Conservation (phyloP, 1,140 invertebrate genomes). For the Drosophila nannoptera region DNA sequence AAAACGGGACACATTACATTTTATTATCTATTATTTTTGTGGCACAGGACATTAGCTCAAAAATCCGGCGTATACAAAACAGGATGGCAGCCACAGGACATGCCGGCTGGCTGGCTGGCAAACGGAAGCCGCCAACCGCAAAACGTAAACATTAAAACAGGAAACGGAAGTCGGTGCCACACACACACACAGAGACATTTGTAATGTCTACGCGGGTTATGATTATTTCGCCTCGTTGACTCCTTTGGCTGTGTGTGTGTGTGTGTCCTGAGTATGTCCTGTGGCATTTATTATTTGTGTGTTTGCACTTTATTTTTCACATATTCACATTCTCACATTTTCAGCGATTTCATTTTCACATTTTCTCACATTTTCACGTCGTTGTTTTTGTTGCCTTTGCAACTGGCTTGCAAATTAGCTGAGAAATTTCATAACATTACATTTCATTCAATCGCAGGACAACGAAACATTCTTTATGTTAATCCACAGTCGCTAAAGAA, state of each 20-base stretch:
- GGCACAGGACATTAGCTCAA: constrained; percentile 72
- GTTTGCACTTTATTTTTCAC: constrained; percentile 20
- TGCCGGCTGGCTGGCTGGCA: constrained; percentile 21
- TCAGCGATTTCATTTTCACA: constrained; percentile 29
- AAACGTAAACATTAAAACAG: constrained; percentile 76
- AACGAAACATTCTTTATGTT: constrained; percentile 55
- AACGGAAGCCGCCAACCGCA: constrained; percentile 52
- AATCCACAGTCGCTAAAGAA: constrained; percentile 71
- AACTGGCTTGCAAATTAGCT: constrained; percentile 46
- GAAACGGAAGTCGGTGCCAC: constrained; percentile 66
- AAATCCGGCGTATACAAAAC: constrained; percentile 43
- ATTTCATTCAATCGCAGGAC: constrained; percentile 3
- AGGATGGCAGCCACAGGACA: constrained; percentile 8
- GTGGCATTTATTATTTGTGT: constrained; percentile 41
- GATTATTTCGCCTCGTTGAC: constrained; percentile 60
- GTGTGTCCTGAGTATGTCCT: constrained; percentile 11
- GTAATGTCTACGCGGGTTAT: constrained; percentile 57
- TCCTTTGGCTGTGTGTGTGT: constrained; percentile 4
- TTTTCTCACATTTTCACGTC: constrained; percentile 43
- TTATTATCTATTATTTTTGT: constrained; percentile 76
- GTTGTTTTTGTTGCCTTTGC: constrained; percentile 1
- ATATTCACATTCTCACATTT: constrained; percentile 22
- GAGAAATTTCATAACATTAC: constrained; percentile 11
- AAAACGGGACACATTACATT: constrained; percentile 63
- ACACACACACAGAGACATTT: constrained; percentile 44